phyloP scores from a whole-genome alignment of 2,888 invertebrate genomes.

The Cistogaster globosa region DNA sequence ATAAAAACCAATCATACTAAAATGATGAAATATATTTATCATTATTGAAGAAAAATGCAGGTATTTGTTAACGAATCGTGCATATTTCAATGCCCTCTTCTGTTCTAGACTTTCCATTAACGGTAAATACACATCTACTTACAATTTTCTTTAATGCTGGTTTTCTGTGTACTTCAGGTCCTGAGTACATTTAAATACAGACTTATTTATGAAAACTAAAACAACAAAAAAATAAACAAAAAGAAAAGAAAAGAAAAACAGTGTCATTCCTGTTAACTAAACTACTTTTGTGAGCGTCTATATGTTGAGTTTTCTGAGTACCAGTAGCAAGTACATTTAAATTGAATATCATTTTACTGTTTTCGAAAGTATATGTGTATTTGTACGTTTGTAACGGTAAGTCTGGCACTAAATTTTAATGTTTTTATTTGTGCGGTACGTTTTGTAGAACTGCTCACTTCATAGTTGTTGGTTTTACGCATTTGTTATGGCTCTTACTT shows the following conservation, averaged over 20 bases:
- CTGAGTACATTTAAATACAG: conserved; percentile 40
- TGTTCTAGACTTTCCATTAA: conserved; percentile 1
- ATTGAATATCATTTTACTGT: conserved; percentile 20
- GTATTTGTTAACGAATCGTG: conserved; percentile 52
- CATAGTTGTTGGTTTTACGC: conserved; percentile 7
- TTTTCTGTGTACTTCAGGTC: conserved; percentile 15
- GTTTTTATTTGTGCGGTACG: conserved; percentile 38
- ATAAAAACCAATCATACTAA: conserved; percentile 14
- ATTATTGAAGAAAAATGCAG: conserved; percentile 57
- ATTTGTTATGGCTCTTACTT: background rate
- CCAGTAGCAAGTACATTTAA: conserved; percentile 24
- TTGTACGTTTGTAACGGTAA: background rate
- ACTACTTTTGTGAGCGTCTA: conserved; percentile 26
- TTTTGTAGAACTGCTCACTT: conserved; percentile 50
- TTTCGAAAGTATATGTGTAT: background rate
- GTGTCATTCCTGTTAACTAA: conserved; percentile 8
- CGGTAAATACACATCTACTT: background rate
- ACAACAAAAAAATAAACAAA: background rate
- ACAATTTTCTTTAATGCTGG: background rate
- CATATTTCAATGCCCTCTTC: conserved; percentile 41
- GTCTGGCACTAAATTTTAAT: conserved; percentile 43
- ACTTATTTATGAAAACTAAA: conserved; percentile 21
- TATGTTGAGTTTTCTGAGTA: conserved; percentile 13
- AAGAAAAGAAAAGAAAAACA: background rate
- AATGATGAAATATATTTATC: conserved; percentile 30